A percentile compares a stretch with the other conserved stretches of the same genome.
Evolutionary conservation across 2,888 invertebrate genomes (phyloP).

Genomic region (Cryptops parisi): DNA sequence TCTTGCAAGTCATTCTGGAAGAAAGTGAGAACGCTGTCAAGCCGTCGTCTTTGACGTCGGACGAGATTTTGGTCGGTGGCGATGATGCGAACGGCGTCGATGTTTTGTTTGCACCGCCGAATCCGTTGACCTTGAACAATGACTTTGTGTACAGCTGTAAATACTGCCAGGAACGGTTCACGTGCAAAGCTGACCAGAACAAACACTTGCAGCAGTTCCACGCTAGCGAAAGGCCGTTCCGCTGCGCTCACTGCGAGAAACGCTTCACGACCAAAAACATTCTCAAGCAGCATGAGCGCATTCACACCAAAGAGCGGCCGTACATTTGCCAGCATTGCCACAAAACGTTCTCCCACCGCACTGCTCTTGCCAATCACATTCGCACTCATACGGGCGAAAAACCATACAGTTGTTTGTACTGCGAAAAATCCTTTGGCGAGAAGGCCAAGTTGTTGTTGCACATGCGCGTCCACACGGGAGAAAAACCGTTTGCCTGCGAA

Average conservation of each 20-base stretch:
- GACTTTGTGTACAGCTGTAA: slow-evolving; percentile 1
- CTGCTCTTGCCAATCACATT: slow-evolving; percentile 10
- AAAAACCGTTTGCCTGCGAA: slow-evolving; percentile 13
- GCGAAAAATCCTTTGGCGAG: slow-evolving; percentile 10
- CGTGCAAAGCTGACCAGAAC: neutral
- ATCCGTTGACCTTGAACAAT: neutral
- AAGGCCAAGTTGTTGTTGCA: slow-evolving; percentile 10
- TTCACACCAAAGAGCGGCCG: slow-evolving; percentile 11
- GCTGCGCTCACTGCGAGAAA: slow-evolving; percentile 9
- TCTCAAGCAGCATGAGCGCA: slow-evolving; percentile 9
- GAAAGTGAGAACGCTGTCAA: slow-evolving; percentile 10
- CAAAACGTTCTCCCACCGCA: slow-evolving; percentile 11
- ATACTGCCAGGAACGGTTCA: slow-evolving; percentile 7
- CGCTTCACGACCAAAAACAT: slow-evolving; percentile 11
- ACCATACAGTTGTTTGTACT: slow-evolving; percentile 7
- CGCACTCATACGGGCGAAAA: slow-evolving; percentile 12
- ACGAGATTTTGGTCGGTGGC: neutral
- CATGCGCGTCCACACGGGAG: slow-evolving; percentile 15
- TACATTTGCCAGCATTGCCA: slow-evolving; percentile 9
- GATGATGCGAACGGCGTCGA: neutral
- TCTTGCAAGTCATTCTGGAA: slow-evolving; percentile 10
- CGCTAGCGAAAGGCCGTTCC: slow-evolving; percentile 1
- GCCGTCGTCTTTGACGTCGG: neutral
- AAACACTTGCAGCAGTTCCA: slow-evolving; percentile 5
- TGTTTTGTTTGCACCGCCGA: neutral